Conservation (phyloP, 1,140 invertebrate genomes). For the Reticulitermes speratus region DNA sequence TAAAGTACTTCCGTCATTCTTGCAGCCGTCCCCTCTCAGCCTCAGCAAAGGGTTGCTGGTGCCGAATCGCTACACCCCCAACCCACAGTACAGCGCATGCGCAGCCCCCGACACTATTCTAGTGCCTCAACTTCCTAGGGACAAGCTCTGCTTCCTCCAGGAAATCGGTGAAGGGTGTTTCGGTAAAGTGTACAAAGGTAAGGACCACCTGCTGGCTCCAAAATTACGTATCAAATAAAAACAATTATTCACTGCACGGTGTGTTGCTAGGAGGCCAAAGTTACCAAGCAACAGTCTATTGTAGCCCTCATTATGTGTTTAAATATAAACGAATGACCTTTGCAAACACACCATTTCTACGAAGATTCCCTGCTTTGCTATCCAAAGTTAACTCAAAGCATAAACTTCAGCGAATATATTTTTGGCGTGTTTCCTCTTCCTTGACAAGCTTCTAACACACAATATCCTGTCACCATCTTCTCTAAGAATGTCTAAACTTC, state of each 20-base stretch:
- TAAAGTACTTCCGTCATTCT: background rate
- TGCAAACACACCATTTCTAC: too few relatives aligned
- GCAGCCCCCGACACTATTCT: conserved; percentile 44
- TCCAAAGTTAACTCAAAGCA: too few relatives aligned
- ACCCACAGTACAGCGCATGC: conserved; percentile 71
- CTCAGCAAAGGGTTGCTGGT: conserved; percentile 61
- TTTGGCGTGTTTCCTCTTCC: too few relatives aligned
- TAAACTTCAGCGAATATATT: too few relatives aligned
- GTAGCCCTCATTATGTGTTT: too few relatives aligned
- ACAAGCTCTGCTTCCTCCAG: conserved; percentile 64
- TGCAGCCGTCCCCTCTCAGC: conserved; percentile 54
- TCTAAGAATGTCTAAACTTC: too few relatives aligned
- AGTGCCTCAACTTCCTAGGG: conserved; percentile 61
- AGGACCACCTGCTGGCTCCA: conserved; percentile 31
- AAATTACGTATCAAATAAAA: background rate
- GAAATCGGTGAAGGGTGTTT: conserved; percentile 90
- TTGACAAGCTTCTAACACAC: too few relatives aligned
- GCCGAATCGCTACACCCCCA: conserved; percentile 71
- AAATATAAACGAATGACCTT: too few relatives aligned
- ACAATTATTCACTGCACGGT: background rate
- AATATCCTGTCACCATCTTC: too few relatives aligned
- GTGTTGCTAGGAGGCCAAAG: too few relatives aligned
- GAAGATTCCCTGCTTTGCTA: too few relatives aligned
- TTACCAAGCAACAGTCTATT: too few relatives aligned
- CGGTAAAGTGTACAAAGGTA: conserved; percentile 89